A percentile compares a stretch with the other conserved stretches of the same genome.
phyloP scores from a whole-genome alignment of 2,113 vertebrate genomes.

The Regulus satrapa region DNA sequence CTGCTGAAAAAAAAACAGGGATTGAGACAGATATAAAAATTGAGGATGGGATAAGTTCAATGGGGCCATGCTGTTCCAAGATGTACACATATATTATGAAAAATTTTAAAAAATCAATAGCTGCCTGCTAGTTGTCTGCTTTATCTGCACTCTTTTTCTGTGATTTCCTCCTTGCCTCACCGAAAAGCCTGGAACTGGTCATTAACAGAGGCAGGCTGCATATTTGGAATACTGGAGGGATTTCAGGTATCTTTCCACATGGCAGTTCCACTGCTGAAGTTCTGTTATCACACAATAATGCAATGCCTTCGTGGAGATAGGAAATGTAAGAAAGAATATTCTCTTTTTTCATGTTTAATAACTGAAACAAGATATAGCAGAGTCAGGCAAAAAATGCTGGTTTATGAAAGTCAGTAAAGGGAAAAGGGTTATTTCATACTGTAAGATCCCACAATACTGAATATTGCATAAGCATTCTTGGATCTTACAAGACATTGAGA shows the following conservation, averaged over 20 bases:
- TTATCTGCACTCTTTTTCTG: background rate
- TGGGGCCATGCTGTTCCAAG: background rate
- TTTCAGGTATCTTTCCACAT: background rate
- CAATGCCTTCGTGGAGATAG: background rate
- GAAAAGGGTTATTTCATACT: background rate
- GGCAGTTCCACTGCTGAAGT: background rate
- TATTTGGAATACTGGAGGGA: background rate
- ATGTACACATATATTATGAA: background rate
- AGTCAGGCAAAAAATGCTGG: background rate
- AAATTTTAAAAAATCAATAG: background rate
- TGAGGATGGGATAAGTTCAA: background rate
- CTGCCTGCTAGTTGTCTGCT: background rate
- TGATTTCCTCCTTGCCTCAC: background rate
- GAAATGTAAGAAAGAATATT: background rate
- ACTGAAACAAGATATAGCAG: background rate
- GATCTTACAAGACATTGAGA: background rate
- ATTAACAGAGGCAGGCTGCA: background rate
- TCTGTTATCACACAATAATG: background rate
- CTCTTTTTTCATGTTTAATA: conserved; percentile 13
- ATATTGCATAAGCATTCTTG: conserved; percentile 27
- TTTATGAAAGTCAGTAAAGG: background rate
- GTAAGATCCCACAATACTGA: background rate
- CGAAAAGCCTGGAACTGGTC: background rate
- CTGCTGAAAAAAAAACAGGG: background rate
- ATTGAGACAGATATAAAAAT: background rate